Evolutionary conservation across 2,797 vertebrate species (phyloP).

Genomic region (Clamator glandarius): DNA sequence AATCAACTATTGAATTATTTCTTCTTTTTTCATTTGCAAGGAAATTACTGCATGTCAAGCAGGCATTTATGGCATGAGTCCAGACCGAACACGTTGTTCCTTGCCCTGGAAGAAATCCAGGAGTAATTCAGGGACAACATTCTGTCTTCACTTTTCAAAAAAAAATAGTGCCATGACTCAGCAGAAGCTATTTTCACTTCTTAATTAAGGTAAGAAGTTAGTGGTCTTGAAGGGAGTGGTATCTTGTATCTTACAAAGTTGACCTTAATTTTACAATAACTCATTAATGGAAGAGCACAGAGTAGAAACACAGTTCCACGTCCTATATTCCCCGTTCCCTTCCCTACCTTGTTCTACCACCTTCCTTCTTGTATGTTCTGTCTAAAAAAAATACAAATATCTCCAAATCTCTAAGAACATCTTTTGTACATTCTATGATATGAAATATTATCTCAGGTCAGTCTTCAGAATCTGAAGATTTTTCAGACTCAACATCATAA

Average conservation of each 20-base stretch:
- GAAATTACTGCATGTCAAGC: neutral
- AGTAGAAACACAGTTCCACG: neutral
- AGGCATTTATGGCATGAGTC: neutral
- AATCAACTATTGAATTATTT: constrained; percentile 3
- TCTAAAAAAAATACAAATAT: neutral
- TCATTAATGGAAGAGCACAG: neutral
- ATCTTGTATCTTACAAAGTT: neutral
- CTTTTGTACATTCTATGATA: neutral
- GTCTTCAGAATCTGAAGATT: neutral
- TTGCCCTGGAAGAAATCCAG: neutral
- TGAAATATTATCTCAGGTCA: neutral
- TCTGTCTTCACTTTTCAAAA: neutral
- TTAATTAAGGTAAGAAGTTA: neutral
- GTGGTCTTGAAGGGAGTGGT: neutral
- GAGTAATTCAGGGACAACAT: neutral
- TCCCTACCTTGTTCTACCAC: neutral
- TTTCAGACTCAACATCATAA: neutral
- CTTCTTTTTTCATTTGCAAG: neutral
- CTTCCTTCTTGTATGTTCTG: neutral
- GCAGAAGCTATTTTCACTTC: neutral
- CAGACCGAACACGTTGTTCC: neutral
- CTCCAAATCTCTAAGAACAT: neutral
- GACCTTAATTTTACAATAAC: neutral
- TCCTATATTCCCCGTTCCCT: neutral
- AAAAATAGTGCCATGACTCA: neutral